Base-by-base conservation (phyloP, 2,113 vertebrate genomes). In the Cottus gobio region DNA sequence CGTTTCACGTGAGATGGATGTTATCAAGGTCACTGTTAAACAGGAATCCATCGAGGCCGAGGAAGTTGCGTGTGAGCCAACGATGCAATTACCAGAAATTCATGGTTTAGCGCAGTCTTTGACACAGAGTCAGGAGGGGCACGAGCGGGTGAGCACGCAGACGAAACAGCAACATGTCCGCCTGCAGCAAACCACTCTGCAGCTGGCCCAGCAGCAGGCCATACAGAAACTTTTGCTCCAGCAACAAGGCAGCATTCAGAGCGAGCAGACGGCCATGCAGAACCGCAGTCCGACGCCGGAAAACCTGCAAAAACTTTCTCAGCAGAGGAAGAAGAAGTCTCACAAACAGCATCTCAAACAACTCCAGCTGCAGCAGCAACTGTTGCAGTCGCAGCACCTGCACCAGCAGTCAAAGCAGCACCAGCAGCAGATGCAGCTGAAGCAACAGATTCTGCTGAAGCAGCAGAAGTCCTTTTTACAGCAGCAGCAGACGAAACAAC, bases 241-340 rank as follows among this genome's bases (percentile, higher is more conserved):
- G 70, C 84, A 87, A 36, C 74, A 90, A 58, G 60, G 61, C 24
- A 64, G 56, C 60, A 63, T 69, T 31, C 85, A 89, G 72, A 79
- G 83, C 42, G 85, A 78, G 63, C 72, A 85, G 64, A 68, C 68
- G 36, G 76, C 28, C 3, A 48, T 44, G 34, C 87, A 83, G 52
- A 88, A 66, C 54, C 28, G 18, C 31, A 12, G 26, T 58, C 80
- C 54, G 63, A 66, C 8, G 24, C 68, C 44, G 36, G 87, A 88
- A 60, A 83, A 63, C 52, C 71, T 78, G 54, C 86, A 86, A 50
- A 88, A 79, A 42, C 77, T 75, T 10, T 79, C 80, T 36, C 89
- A 89, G 71, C 85, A 92, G 85, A 87, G 78, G 26, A 93, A 84
- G 81, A 92, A 82, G 77, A 93, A 90, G 66, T 82, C 83, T 20